Evolutionary conservation across 35 echinoderm and acorn worm genomes (phyloP).

Genomic region (Heliocidaris tuberculata): DNA sequence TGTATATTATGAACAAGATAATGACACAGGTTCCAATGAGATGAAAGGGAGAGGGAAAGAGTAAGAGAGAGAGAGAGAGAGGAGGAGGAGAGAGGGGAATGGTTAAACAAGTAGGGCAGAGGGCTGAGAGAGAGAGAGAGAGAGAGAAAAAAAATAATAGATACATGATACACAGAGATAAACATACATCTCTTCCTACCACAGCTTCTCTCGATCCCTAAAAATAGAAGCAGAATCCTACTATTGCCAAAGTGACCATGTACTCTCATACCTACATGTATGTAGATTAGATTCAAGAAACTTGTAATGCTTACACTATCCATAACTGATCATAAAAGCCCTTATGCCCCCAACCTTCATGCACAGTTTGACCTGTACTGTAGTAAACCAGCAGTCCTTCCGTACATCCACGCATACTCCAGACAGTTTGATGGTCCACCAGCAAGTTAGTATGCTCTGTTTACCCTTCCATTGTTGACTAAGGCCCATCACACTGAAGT

Average conservation of each 20-base stretch:
- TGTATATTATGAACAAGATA: too few species aligned
- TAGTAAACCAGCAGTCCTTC: not conserved
- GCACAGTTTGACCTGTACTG: not conserved
- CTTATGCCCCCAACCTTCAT: not conserved
- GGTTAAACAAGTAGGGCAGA: too few species aligned
- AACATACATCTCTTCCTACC: not conserved
- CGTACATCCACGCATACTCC: not conserved
- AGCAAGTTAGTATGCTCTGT: not conserved
- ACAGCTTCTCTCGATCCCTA: not conserved
- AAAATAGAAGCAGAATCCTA: too few species aligned
- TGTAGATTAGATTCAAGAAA: not conserved
- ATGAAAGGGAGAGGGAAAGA: not conserved
- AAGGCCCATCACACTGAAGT: not conserved
- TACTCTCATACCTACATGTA: not conserved
- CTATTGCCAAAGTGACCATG: too few species aligned
- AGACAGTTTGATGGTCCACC: not conserved
- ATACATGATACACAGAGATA: too few species aligned
- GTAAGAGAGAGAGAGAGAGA: too few species aligned
- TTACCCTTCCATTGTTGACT: not conserved
- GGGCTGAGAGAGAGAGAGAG: too few species aligned
- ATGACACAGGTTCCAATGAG: too few species aligned
- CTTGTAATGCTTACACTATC: not conserved
- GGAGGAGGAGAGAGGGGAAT: too few species aligned
- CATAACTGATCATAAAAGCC: not conserved
- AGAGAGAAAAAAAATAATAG: too few species aligned